Conservation (phyloP, 2,113 vertebrate genomes). For the Eleginops maclovinus region DNA sequence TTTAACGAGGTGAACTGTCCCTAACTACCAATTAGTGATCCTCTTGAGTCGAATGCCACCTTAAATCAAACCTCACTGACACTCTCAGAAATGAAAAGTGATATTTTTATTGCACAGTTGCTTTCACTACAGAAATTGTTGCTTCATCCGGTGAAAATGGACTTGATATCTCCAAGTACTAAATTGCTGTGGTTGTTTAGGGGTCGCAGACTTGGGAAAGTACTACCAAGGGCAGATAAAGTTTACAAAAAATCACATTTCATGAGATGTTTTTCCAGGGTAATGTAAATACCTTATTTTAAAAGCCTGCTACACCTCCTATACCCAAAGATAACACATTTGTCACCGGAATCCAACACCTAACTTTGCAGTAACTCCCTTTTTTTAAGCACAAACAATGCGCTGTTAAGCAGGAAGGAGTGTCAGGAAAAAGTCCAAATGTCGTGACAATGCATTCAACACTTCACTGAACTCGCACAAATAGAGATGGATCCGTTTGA, state of each 20-base stretch:
- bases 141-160: not conserved
- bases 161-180: not conserved
- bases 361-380: not conserved
- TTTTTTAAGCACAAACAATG: not conserved
- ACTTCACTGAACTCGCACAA: not conserved
- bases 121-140: conserved; percentile 6
- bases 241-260: not conserved
- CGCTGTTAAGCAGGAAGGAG: not conserved
- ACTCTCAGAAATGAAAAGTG: not conserved
- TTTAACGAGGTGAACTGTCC: not conserved
- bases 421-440: not conserved
- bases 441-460: not conserved
- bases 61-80: not conserved
- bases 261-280: too few relatives aligned
- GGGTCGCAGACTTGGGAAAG: not conserved
- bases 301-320: too few relatives aligned
- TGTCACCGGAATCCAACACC: not conserved
- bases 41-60: not conserved
- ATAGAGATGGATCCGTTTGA: not conserved
- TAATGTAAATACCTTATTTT: too few relatives aligned
- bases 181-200: not conserved
- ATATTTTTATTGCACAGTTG: conserved; percentile 1
- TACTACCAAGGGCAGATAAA: not conserved
- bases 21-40: not conserved
- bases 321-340: too few relatives aligned